Evolutionary conservation across 2,888 invertebrate species (phyloP), one percentile per base, ranked within the genome.

Genomic region (Lasioglossum leucozonium): DNA sequence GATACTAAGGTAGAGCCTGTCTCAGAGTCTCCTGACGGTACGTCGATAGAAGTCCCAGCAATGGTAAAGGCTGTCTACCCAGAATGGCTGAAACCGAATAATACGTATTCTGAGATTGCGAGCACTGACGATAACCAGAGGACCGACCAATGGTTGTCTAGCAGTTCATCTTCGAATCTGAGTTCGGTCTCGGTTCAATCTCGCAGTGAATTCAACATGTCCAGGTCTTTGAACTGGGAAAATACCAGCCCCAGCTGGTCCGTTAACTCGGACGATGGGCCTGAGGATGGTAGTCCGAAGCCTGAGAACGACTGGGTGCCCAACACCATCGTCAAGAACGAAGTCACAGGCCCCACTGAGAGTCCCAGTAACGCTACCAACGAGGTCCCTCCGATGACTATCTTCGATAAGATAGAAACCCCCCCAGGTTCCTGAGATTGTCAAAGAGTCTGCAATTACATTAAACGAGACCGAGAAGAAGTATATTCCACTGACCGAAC

Each of bases 261-360:
- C 16, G 89, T 91, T 0, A 72, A 87, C 26, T 77, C 72, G 26
- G 91, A 90, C 0, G 3, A 16, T 76, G 91, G 91, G 13, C 81
- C 37, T 85, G 72, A 62, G 6, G 81, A 44, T 8, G 84, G 81
- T 16, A 86, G 67, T 85, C 16, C 87, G 6, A 91, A 91, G 1
- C 88, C 91, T 0, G 92, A 93, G 51, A 86, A 93, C 73, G 93
- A 93, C 42, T 95, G 94, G 95, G 88, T 93, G 0, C 93, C 94
- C 1, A 84, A 8, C 22, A 82, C 89, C 22, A 82, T 88, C 18
- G 72, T 87, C 1, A 82, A 69, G 42, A 77, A 30, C 26, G 78
- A 81, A 2, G 51, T n/a, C 26, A 65, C 8, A 18, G 16, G 18
- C 2, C 26, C 2, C 3, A 2, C 34, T 0, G 62, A 69, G 22